These are phyloP conservation scores for Spizaetus ornatus DNA, from an alignment of 2,113 vertebrate species.

Conservation along the genomic window DNA sequence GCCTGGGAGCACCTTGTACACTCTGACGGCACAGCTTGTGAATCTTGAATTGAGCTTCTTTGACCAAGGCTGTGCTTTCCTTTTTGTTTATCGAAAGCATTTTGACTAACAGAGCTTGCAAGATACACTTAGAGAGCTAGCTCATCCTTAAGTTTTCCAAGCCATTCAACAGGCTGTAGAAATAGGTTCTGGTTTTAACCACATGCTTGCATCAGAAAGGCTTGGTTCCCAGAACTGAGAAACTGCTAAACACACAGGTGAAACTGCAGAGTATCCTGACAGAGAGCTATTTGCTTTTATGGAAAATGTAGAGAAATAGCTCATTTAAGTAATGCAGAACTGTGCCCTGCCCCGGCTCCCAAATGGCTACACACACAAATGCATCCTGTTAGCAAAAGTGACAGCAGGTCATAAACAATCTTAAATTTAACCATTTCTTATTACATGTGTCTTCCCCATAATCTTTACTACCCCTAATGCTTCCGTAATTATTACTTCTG, in stretches of 20 bases:
- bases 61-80: neutral
- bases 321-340: neutral
- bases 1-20: neutral
- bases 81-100: neutral
- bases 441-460: neutral
- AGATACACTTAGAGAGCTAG: neutral
- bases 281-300: neutral
- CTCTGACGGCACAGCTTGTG: neutral
- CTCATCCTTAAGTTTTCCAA: neutral
- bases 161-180: neutral
- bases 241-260: neutral
- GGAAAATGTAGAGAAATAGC: neutral
- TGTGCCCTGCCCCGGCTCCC: accelerated
- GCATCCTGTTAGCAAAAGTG: neutral
- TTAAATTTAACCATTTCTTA: neutral
- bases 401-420: neutral
- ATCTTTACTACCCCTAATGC: neutral
- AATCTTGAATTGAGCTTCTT: neutral
- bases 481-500: neutral
- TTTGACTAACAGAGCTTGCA: neutral
- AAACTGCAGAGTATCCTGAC: neutral
- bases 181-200: neutral
- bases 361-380: neutral
- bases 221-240: neutral
- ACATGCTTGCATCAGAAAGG: neutral